Conservation (phyloP, 2,888 invertebrate species). For the Priocnemis perturbator region DNA sequence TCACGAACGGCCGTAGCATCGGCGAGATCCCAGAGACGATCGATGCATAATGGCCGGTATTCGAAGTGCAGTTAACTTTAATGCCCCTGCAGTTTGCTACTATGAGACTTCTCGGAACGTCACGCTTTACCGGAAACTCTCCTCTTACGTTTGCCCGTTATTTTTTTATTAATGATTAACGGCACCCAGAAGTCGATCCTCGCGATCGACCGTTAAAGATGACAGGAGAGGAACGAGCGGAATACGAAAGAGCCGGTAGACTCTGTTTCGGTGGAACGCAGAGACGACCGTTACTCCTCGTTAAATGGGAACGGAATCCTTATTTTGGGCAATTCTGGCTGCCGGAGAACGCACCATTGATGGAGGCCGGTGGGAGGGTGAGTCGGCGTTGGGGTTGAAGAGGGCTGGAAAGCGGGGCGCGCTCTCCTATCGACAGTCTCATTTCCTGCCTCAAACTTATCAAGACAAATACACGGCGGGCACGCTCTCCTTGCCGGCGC, state of each 20-base stretch:
- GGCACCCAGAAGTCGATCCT: neutral
- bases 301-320: no score
- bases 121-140: no score
- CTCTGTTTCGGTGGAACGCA: constrained; percentile 22
- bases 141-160: constrained; percentile 1
- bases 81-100: neutral
- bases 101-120: constrained; percentile 10
- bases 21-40: constrained; percentile 26
- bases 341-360: no score
- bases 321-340: no score
- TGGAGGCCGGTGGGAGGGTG: no score
- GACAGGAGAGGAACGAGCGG: neutral
- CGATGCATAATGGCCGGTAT: constrained; percentile 24
- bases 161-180: constrained; percentile 10
- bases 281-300: constrained; percentile 51
- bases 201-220: constrained; percentile 18
- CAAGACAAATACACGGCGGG: constrained; percentile 65
- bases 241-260: neutral
- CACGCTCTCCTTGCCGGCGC: constrained; percentile 39
- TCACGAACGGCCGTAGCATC: constrained; percentile 24
- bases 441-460: constrained; percentile 66
- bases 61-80: constrained; percentile 39
- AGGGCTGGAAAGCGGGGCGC: constrained; percentile 28
- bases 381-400: neutral
- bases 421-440: constrained; percentile 64